Conservation (phyloP, 2,888 invertebrate genomes). For the Aspidiotus rigidus region DNA sequence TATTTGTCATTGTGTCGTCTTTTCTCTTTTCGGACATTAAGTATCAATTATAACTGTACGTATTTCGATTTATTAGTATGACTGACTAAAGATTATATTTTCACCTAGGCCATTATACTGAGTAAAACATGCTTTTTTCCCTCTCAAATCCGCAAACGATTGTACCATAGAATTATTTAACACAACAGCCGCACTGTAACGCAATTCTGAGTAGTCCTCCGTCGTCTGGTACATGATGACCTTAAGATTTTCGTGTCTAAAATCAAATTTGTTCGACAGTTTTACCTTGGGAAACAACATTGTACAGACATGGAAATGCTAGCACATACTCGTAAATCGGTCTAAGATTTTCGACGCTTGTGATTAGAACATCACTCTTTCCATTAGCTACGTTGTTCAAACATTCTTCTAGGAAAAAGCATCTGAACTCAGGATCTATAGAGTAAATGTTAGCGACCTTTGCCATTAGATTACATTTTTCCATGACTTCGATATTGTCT, state of each 20-base stretch:
- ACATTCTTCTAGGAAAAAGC: conserved; percentile 57
- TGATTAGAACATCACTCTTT: conserved; percentile 62
- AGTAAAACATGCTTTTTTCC: conserved; percentile 69
- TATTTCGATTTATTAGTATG: too few species aligned
- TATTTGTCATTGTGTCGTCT: too few species aligned
- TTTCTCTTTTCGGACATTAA: background rate
- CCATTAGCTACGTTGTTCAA: conserved; percentile 55
- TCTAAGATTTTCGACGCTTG: conserved; percentile 62
- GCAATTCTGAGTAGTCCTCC: conserved; percentile 47
- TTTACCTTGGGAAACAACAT: background rate
- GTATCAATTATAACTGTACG: background rate
- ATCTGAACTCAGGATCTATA: conserved; percentile 69
- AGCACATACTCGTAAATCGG: conserved; percentile 54
- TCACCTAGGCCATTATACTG: conserved; percentile 45
- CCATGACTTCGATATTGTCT: conserved; percentile 45
- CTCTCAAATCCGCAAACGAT: conserved; percentile 54
- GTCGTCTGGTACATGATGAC: conserved; percentile 54
- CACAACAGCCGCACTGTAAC: conserved; percentile 60
- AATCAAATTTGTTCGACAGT: conserved; percentile 32
- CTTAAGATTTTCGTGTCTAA: conserved; percentile 50
- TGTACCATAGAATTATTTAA: conserved; percentile 50
- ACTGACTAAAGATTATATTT: background rate
- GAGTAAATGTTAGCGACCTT: conserved; percentile 66
- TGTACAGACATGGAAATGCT: background rate
- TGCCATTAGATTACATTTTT: conserved; percentile 68